Percentiles rank a stretch among this genome's conserved stretches.
Evolutionary conservation across 2,888 invertebrate genomes (phyloP).

Genomic region (Neuroscelio doddi): DNA sequence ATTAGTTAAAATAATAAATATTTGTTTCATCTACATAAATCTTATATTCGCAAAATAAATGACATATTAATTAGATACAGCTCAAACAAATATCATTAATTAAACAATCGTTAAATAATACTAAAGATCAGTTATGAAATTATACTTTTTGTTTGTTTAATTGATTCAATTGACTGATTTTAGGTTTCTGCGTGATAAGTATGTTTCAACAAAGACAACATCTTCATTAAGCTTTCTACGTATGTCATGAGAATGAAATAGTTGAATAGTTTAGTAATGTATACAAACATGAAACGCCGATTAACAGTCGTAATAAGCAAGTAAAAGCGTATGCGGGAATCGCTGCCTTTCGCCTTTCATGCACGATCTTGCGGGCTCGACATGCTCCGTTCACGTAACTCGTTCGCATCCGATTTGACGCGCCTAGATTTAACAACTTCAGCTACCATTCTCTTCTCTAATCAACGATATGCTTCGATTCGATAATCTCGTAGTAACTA

Average conservation of each 20-base stretch:
- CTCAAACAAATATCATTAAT: too few species aligned
- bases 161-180: too few species aligned
- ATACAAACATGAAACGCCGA: constrained; percentile 26
- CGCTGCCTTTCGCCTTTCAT: constrained; percentile 26
- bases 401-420: constrained; percentile 24
- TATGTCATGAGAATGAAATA: too few species aligned
- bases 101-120: too few species aligned
- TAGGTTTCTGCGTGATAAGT: too few species aligned
- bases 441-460: constrained; percentile 20
- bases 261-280: constrained; percentile 25
- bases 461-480: constrained; percentile 19
- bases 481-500: constrained; percentile 28
- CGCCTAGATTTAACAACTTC: constrained; percentile 30
- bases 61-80: too few species aligned
- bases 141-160: too few species aligned
- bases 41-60: too few species aligned
- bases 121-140: too few species aligned
- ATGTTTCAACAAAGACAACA: background rate
- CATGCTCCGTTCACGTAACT: constrained; percentile 15
- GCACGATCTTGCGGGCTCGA: constrained; percentile 21
- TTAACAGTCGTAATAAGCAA: constrained; percentile 36
- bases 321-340: constrained; percentile 21
- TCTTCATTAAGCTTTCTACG: constrained; percentile 8
- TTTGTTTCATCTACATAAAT: too few species aligned
- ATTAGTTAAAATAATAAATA: too few species aligned